Evolutionary conservation across 2,797 vertebrate species (phyloP).

Genomic region (Manis pentadactyla): DNA sequence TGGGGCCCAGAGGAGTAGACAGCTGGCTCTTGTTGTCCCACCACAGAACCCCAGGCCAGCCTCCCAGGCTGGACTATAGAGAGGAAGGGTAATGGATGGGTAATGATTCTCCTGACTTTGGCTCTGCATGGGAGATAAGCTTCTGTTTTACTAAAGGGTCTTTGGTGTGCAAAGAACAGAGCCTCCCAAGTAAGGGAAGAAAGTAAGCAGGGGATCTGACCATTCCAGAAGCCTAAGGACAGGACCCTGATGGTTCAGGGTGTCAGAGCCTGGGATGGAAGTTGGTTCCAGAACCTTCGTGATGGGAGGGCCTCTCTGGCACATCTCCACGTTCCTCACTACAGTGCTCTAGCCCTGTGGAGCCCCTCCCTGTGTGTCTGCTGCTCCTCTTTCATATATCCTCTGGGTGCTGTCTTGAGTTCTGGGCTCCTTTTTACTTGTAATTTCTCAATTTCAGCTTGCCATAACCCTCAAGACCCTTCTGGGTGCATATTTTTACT

Average conservation of each 20-base stretch:
- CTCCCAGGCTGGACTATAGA: not conserved
- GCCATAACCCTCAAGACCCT: not conserved
- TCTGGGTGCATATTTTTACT: not conserved
- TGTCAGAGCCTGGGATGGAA: not conserved
- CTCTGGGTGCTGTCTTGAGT: not conserved
- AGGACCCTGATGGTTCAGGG: not conserved
- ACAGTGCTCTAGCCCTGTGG: not conserved
- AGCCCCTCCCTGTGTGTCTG: not conserved
- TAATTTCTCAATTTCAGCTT: not conserved
- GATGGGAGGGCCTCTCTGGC: not conserved
- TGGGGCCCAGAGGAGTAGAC: not conserved
- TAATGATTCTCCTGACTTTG: not conserved
- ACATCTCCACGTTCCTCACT: not conserved
- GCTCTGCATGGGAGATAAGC: not conserved
- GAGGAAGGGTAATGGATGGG: not conserved
- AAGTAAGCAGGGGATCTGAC: not conserved
- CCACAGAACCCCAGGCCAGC: not conserved
- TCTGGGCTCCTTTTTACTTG: not conserved
- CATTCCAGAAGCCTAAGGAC: not conserved
- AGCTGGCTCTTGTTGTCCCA: not conserved
- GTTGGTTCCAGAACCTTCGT: not conserved
- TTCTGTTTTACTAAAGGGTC: not conserved
- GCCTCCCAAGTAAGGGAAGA: not conserved
- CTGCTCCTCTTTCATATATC: not conserved
- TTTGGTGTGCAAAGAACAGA: not conserved